Conservation (phyloP, 1,140 invertebrate species). For the Tetramorium parvispinum region DNA sequence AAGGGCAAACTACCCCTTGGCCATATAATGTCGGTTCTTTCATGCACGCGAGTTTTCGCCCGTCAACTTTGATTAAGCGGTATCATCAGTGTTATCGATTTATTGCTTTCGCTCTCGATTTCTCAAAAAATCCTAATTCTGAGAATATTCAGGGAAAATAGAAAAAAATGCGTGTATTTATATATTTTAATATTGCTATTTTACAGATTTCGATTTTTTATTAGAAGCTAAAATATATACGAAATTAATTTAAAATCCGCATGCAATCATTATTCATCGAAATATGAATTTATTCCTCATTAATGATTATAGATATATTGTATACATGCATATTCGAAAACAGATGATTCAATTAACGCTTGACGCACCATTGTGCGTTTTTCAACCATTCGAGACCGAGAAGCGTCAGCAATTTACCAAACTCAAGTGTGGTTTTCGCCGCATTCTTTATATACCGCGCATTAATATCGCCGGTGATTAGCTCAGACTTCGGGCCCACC, state of each 20-base stretch:
- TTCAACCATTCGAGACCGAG: background rate
- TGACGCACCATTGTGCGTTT: background rate
- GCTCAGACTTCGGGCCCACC: conserved; percentile 38
- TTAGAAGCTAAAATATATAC: background rate
- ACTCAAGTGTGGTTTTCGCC: conserved; percentile 35
- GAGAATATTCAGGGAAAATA: background rate
- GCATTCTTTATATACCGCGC: conserved; percentile 43
- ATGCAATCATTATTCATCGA: background rate
- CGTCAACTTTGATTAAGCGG: conserved; percentile 4
- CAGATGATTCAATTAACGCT: conserved; percentile 33
- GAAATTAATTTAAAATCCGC: background rate
- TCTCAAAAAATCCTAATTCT: background rate
- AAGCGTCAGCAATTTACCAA: conserved; percentile 16
- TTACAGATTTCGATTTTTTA: background rate
- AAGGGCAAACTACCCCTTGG: conserved; percentile 37
- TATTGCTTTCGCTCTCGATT: conserved; percentile 6
- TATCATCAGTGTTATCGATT: conserved; percentile 1
- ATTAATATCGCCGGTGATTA: conserved; percentile 63
- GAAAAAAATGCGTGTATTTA: background rate
- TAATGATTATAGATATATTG: background rate
- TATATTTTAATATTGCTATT: background rate
- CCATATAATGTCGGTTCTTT: conserved; percentile 16
- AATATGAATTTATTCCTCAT: background rate
- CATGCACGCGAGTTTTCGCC: background rate
- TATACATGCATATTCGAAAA: conserved; percentile 14